Base-by-base conservation (phyloP, 2,113 vertebrate genomes). In the Tragelaphus imberbis region DNA sequence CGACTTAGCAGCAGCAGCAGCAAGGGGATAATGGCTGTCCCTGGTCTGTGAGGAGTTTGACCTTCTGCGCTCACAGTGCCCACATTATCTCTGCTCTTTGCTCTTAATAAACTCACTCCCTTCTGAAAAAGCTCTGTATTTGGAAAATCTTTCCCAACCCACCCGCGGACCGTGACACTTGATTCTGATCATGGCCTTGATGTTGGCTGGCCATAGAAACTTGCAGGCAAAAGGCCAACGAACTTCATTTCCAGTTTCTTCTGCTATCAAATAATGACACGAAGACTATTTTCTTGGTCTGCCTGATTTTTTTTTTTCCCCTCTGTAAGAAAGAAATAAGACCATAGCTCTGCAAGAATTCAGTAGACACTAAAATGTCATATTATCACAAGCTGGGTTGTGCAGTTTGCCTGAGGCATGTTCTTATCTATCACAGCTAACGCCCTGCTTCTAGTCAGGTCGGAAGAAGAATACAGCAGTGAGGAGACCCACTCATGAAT, bases 151-250 rank as follows among this genome's bases (percentile, higher is more conserved):
- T 75, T 13, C 36, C 21, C 36, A 6, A 0, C 21, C 21, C 21
- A 6, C 19, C 19, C 2, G 0, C 21, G 0, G 21, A 23, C 36
- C 21, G 6, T 40, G 71, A 3, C 71, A 75, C 71, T 75, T 13
- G 36, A 75, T 75, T 90, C 25, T 28, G 40, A 53, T 61, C 4
- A 1, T 5, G 36, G 19, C 11, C 30, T 17, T 33, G 19, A 23
- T 11, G 36, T 13, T 49, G 17, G 63, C 36, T 4, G n/a, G 9
- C 7, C 11, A 0, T 10, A 44, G 8, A 91, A 53, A 90, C 2
- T 3, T 4, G 17, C 5, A 13, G 25, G 0, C 11, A 10, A 14
- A 55, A 49, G 7, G 7, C 30, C 55, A 5, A 1, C 1, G n/a
- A 15, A 10, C 30, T 47, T 51, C 30, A 16, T 84, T 56, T 56